Evolutionary conservation across 1,140 invertebrate species (phyloP), one percentile per base, ranked within the genome.

Genomic region (Drosophila tristis): DNA sequence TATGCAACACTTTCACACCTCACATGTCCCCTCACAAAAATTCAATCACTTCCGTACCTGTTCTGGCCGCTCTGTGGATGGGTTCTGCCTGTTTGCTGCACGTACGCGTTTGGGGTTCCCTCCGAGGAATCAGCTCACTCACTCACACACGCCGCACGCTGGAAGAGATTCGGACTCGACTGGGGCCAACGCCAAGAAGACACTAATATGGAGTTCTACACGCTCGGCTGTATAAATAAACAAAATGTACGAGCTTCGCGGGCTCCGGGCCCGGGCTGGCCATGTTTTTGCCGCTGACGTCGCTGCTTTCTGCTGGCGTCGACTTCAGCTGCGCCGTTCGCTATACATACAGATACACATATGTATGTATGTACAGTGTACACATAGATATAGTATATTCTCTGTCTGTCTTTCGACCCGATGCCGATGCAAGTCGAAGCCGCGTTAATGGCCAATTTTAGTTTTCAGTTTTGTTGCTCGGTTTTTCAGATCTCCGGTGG

Each of bases 181-280:
- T 85, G 78, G 75, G 79, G 68, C 78, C 73, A 80, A 80, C 74
- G 87, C 87, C 87, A 90, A 90, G 87, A 90, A 90, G 89, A 90
- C 89, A 90, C 82, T 90, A 90, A 90, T 90, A 90, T 70, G 89
- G 79, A 80, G 79, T 90, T 90, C 87, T 90, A 78, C 77, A 60
- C 56, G 80, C 67, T 84, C 87, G 74, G 82, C 74, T 78, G 89
- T 90, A 90, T 90, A 90, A 90, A 90, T 90, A 90, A 90, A 90
- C 77, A 89, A 89, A 90, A 91, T 81, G 60, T 57, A 71, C 84
- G 53, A 65, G 84, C 63, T 80, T 60, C 61, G 51, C 66, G 29
- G 48, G 11, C 35, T 39, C 35, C 35, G 11, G 35, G 35, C 35
- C 35, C 35, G 35, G 11, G 42, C 61, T 61, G 72, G 61, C 84